Evolutionary conservation across 2,888 invertebrate genomes (phyloP).

Genomic region (Mesorhabditis belari): DNA sequence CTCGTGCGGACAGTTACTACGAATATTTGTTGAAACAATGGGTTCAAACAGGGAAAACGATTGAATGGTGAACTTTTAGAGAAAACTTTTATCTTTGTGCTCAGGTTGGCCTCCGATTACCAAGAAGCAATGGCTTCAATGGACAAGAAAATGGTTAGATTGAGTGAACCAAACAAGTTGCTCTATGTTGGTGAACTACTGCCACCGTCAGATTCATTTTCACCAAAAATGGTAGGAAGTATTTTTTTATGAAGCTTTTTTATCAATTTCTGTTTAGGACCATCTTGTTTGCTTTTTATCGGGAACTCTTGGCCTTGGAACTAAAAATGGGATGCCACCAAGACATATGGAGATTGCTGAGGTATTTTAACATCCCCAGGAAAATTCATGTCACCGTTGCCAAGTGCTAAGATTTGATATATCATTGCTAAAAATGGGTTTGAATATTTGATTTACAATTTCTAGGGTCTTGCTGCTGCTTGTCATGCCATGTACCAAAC

Average conservation of each 20-base stretch:
- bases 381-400: not conserved
- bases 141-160: constrained; percentile 32
- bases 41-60: constrained; percentile 82
- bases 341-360: constrained; percentile 80
- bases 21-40: constrained; percentile 96
- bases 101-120: constrained; percentile 48
- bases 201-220: constrained; percentile 64
- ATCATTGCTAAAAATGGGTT: too few species aligned
- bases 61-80: constrained; percentile 55
- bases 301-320: constrained; percentile 83
- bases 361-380: constrained; percentile 4
- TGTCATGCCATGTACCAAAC: constrained; percentile 92
- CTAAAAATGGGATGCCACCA: constrained; percentile 69
- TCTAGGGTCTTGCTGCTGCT: constrained; percentile 71
- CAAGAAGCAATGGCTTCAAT: constrained; percentile 42
- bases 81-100: not conserved
- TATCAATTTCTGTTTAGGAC: constrained; percentile 64
- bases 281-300: constrained; percentile 92
- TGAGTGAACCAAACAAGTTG: constrained; percentile 71
- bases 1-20: constrained; percentile 94
- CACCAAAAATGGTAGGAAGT: constrained; percentile 74
- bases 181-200: constrained; percentile 85
- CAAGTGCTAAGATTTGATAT: too few species aligned
- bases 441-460: not conserved
- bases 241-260: constrained; percentile 1